These are phyloP conservation scores for Emys orbicularis DNA, from an alignment of 2,797 vertebrate species.

Conservation along the genomic window DNA sequence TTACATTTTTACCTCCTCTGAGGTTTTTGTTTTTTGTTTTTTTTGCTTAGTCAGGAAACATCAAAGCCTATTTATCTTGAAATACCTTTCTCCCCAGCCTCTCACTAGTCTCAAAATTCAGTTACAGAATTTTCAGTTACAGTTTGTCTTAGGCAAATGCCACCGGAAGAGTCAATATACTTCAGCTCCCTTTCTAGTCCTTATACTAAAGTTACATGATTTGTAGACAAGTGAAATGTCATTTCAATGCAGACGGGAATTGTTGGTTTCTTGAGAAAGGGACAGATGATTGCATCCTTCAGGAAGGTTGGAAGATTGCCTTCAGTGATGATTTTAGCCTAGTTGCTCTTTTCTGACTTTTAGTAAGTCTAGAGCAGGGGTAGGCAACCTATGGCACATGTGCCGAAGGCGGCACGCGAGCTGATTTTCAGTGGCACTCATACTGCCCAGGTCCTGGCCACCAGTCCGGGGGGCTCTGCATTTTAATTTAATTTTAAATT, in stretches of 20 bases:
- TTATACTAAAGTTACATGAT: neutral
- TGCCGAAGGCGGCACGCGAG: too few relatives aligned
- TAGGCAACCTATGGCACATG: too few relatives aligned
- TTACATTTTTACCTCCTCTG: too few relatives aligned
- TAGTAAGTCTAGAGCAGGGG: neutral
- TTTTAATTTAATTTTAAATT: too few relatives aligned
- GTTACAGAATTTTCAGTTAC: neutral
- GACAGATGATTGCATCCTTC: neutral
- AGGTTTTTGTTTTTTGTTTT: neutral
- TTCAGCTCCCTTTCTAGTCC: neutral
- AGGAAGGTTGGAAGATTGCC: neutral
- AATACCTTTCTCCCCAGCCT: neutral
- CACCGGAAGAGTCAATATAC: neutral
- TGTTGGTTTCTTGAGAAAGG: neutral
- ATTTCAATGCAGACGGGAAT: neutral
- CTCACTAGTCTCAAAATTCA: neutral
- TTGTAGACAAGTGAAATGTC: neutral
- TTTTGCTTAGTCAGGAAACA: neutral
- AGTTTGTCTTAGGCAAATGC: neutral
- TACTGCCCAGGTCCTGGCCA: too few relatives aligned
- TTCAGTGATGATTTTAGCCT: neutral
- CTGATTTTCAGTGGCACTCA: too few relatives aligned
- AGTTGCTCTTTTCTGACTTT: constrained; percentile 10
- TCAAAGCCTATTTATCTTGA: neutral
- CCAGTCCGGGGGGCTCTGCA: too few relatives aligned